phyloP scores from a whole-genome alignment of 2,113 vertebrate genomes.

The Holacanthus passer region DNA sequence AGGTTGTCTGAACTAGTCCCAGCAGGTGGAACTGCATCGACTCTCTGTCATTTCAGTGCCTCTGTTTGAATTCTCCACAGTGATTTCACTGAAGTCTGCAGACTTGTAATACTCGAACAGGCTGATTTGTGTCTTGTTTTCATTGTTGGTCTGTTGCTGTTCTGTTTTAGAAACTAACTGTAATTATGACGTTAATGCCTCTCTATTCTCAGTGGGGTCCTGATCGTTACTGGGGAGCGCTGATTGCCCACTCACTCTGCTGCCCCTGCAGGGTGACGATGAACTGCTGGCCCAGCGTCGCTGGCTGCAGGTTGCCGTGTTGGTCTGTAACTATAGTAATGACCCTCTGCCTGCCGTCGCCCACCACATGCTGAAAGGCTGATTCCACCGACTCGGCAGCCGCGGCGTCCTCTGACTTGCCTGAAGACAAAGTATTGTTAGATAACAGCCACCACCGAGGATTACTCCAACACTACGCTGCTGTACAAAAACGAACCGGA shows the following conservation, averaged over 20 bases:
- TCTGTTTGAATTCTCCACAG: not conserved
- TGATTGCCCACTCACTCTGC: slow-evolving; percentile 76
- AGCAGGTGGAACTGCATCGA: not conserved
- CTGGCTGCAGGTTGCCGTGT: slow-evolving; percentile 76
- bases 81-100: not conserved
- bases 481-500: not conserved
- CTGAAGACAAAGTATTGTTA: slow-evolving; percentile 53
- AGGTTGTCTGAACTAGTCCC: not conserved
- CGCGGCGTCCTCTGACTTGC: slow-evolving; percentile 76
- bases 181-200: not conserved
- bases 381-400: slow-evolving; percentile 60
- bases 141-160: not conserved
- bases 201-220: not conserved
- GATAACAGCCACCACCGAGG: slow-evolving; percentile 19
- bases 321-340: slow-evolving; percentile 86
- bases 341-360: slow-evolving; percentile 82
- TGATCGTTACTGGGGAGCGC: slow-evolving; percentile 1
- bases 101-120: not conserved
- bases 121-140: not conserved
- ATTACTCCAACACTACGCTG: not conserved
- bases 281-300: slow-evolving; percentile 79
- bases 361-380: slow-evolving; percentile 76
- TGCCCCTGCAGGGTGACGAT: slow-evolving; percentile 84
- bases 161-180: not conserved
- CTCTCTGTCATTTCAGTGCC: not conserved